Evolutionary conservation across 2,113 vertebrate species (phyloP).

Genomic region (Podilymbus podiceps): DNA sequence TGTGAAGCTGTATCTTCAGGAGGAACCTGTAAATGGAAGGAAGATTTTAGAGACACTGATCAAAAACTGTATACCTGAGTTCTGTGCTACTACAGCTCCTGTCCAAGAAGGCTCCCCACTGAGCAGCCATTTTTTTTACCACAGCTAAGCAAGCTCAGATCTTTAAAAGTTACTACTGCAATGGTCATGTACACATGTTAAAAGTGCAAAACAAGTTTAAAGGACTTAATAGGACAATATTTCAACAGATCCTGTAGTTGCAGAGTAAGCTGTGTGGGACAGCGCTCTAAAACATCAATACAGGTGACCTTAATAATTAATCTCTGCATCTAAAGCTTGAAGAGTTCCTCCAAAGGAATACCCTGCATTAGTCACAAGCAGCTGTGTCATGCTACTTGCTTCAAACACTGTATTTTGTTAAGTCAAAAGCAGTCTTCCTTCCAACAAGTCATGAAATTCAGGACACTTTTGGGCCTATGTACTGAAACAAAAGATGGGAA

Average conservation of each 20-base stretch:
- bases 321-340: background rate
- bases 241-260: background rate
- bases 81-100: background rate
- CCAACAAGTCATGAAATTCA: background rate
- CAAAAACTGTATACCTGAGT: background rate
- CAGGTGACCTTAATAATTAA: background rate
- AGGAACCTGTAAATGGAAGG: conserved; percentile 76
- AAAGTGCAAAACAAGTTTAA: background rate
- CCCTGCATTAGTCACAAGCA: background rate
- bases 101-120: background rate
- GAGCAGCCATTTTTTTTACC: background rate
- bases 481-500: background rate
- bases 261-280: background rate
- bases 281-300: background rate
- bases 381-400: background rate
- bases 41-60: background rate
- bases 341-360: background rate
- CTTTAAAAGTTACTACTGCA: background rate
- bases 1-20: conserved; percentile 59
- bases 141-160: background rate
- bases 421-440: background rate
- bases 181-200: background rate
- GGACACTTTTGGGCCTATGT: background rate
- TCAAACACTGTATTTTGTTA: background rate
- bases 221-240: background rate